Evolutionary conservation across 2,797 vertebrate species (phyloP), one percentile per base, ranked within the genome.

Genomic region (Tenualosa thibaudeaui): DNA sequence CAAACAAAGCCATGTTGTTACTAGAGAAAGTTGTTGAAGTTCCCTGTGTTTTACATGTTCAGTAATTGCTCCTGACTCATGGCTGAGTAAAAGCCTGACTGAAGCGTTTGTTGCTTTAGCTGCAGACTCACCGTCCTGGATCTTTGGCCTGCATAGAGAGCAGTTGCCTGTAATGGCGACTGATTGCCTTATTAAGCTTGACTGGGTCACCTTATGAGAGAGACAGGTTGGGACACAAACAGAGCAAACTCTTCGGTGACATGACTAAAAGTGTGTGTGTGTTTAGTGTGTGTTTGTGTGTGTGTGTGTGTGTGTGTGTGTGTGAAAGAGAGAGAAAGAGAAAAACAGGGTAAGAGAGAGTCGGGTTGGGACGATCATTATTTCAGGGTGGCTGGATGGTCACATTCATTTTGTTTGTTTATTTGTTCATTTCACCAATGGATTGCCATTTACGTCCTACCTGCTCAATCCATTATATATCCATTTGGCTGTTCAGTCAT

Each of bases 101-200:
- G 93, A 92, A 90, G 88, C 83, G 82, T 85, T 90, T 90, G 90
- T 88, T 86, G 83, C 83, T 89, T 91, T 91, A 89, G 88, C 89
- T 90, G 84, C 89, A 87, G 90, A 91, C 85, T 90, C 90, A 92
- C 93, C 89, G 91, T 92, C 88, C 88, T 92, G 91, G 90, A 91
- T 54, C 54, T 51, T 90, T 89, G 85, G 86, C 87, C 89, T 87
- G 54, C 19, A 56, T 3, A 19, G 54, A 22, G 19, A 84, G 87
- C 90, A 88, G 85, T 86, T 88, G 84, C 86, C 91, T 91, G 90
- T 93, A 94, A 93, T 92, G 88, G 89, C 92, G 89, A 94, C 92
- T 92, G 93, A 95, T 94, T 92, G 87, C 87, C 87, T 91, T 91
- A 93, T 94, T 93, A 93, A 89, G 86, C 87, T 82, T 88, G 91